These are phyloP conservation scores for honey bee (Apis mellifera) DNA, from an alignment of 1,140 invertebrate species.

Conservation along the genomic window Amel_HAv3.1 CM009931.2:14355001-14355500, in stretches of 20 bases:
- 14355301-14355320: too few species aligned
- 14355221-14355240: too few species aligned
- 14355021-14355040: constrained; percentile 6
- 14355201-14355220: not conserved
- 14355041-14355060: not conserved
- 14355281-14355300: too few species aligned
- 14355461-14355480: too few species aligned
- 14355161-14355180: not conserved
- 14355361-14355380: too few species aligned
- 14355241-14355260: too few species aligned
- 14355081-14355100: not conserved
- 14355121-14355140: not conserved
- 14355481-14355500: too few species aligned
- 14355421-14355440: not conserved
- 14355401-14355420: not conserved
- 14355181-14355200: constrained; percentile 30
- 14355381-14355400: too few species aligned
- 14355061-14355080: not conserved
- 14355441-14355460: not conserved
- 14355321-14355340: too few species aligned
- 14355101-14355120: not conserved
- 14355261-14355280: too few species aligned
- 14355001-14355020: constrained; percentile 54
- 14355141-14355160: not conserved
- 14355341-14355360: not conserved